Evolutionary conservation across 2,888 invertebrate genomes (phyloP), one percentile per base, ranked within the genome.

Genomic region (Drosophila setosimentum): DNA sequence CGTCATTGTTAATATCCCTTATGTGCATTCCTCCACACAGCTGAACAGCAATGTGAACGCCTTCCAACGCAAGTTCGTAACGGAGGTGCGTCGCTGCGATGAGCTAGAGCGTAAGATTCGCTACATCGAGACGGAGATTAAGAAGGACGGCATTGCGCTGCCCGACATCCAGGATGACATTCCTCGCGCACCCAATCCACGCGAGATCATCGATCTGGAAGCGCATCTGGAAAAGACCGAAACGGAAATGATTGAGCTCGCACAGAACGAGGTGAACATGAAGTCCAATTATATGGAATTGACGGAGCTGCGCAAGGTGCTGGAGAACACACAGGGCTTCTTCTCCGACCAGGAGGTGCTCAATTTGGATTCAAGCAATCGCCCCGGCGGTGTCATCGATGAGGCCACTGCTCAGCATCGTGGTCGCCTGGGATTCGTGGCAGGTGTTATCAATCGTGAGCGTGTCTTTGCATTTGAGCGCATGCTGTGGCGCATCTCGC

Each of bases 201-300:
- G 96, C 64, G 97, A 97, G 92, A 96, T 97, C 93, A 96, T 97
- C 75, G 97, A 97, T 80, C 91, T 93, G 63, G 93, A 97, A 96
- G 97, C 97, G 2, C 98, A 98, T 86, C 95, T 99, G 92, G 99
- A 99, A 93, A 98, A 99, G 94, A 97, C 98, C 54, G 99, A 99
- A 93, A 97, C 97, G 86, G 99, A 99, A 93, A 96, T 99, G 82
- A 95, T 97, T 68, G 99, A 99, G 94, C 94, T 99, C 79, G 98
- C 98, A 72, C 97, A 98, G 92, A 99, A 99, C 93, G 98, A 98
- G 40, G 97, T 98, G 70, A 98, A 98, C 91, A 93, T 99, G 91
- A 98, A 98, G 94, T 97, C 97, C 87, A 99, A 99, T 93, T 98
- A 95, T 92, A 94, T 98, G 89, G 99, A 99, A 93, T 94, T 99